A percentile compares a stretch with the other conserved stretches of the same genome.
Evolutionary conservation across 1,140 invertebrate genomes (phyloP).

Genomic region (Ceratitis capitata): DNA sequence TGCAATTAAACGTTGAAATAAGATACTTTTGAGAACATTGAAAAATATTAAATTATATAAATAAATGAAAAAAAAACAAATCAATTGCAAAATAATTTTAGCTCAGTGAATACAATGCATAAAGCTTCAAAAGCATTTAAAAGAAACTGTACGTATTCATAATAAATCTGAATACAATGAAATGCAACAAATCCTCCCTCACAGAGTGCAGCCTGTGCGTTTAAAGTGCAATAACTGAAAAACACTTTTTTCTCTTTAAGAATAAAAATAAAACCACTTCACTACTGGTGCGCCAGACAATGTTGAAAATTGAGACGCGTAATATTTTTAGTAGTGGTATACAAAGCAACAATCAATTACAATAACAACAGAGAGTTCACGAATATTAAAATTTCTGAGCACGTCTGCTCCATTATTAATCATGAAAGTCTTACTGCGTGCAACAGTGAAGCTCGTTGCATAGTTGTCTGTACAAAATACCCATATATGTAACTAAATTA

Average conservation of each 20-base stretch:
- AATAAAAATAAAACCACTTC: too few relatives aligned
- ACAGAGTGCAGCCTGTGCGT: not conserved
- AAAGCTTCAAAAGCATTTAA: too few relatives aligned
- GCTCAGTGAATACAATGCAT: too few relatives aligned
- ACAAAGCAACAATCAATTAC: not conserved
- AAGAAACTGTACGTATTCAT: too few relatives aligned
- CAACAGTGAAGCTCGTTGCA: not conserved
- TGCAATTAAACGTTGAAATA: too few relatives aligned
- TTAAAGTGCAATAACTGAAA: not conserved
- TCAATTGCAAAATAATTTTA: too few relatives aligned
- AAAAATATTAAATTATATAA: too few relatives aligned
- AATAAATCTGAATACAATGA: too few relatives aligned
- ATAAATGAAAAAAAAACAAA: too few relatives aligned
- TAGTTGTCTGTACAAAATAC: not conserved
- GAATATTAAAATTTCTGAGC: conserved; percentile 9
- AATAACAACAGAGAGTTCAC: not conserved
- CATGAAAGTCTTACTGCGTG: conserved; percentile 11
- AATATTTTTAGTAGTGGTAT: conserved; percentile 3
- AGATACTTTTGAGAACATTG: too few relatives aligned
- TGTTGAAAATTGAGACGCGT: not conserved
- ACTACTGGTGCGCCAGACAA: too few relatives aligned
- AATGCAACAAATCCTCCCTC: not conserved
- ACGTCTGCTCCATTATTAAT: conserved; percentile 41
- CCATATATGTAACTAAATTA: not conserved
- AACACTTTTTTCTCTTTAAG: not conserved